Base-by-base conservation (phyloP, 2,797 vertebrate species). In the Chromobotia macracanthus region DNA sequence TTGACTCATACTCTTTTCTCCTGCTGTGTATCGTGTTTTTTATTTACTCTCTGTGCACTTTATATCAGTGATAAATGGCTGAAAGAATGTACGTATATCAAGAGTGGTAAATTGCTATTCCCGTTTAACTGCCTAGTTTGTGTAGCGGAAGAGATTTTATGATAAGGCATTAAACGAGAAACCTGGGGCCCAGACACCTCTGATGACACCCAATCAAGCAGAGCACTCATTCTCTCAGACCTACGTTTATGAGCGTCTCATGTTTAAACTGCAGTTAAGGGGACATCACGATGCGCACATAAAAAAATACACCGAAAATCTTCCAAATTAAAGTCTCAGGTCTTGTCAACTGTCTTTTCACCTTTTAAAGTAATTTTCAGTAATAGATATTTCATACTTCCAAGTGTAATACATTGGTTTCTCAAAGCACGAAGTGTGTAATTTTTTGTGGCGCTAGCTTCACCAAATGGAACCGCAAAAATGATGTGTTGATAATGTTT, bases 331-430 rank as follows among this genome's bases (percentile, higher is more conserved):
- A 31, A 55, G 18, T 15, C 6, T 19, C 35, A 38, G 8, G 5
- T 38, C 35, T n/a, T 58, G 13, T 58, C 19, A 44, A 58, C 8
- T 5, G 19, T 44, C n/a, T 67, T 46, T 2, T 1, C 48, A 16
- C 16, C 48, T 50, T 4, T 50, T 50, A 12, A 50, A 50, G 48
- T 16, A 3, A 15, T 50, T 50, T 18, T 51, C 4, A 13, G 50
- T 18, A 18, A 51, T 18, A 51, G 38, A 41, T n/a, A 51, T 51
- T n/a, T 58, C 61, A n/a, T 1, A 21, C 55, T 21, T 87, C 87
- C 84, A 89, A 35, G 18, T 6, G 4, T 10, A 25, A 16, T 67
- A 21, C 44, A 51, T 51, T 69, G 23, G 7, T 48, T 48, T 67
- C 25, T 51, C 18, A 18, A 51, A 41, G 38, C 38, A 4, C 10